Base-by-base conservation (phyloP, 1,140 invertebrate genomes). In the Akabosia matsudoensis region DNA sequence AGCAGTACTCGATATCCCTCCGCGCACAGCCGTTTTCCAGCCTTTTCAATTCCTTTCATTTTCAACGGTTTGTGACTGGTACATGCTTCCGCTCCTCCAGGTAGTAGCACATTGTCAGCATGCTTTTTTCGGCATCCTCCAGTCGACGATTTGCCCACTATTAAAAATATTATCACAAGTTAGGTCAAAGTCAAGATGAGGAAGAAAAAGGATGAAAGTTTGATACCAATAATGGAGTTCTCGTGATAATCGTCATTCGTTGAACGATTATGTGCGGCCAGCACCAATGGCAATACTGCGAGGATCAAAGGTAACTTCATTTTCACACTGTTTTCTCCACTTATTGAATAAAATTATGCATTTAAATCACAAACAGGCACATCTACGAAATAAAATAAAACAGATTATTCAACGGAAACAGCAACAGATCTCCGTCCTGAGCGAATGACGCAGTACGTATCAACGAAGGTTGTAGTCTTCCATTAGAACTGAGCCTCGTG, bases 61-160 rank as follows among this genome's bases (percentile, higher is more conserved):
- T 72, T 72, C 24, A 72, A 45, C 3, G 70, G 70, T 45, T 72
- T 72, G n/a, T 72, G 33, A 51, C 33, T 51, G 1, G 34, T 22
- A 72, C 70, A 72, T 34, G 70, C 70, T 37, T 51, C 33, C 1
- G 70, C 70, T 3, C 33, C 37, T 4, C 70, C 70, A n/a, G 26
- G 37, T 3, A 72, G 24, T 22, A 16, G 24, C 7, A 3, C 2
- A 22, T 72, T 72, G 7, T 72, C 70, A 22, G 37, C 18, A 45
- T 34, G 70, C 24, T 22, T 72, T 22, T 34, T 72, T 26, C 70
- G 30, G 45, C 70, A 72, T 72, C 70, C 70, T 22, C 37, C 37
- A 14, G 28, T n/a, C 3, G 37, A 37, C 34, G 70, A 72, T n/a
- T 16, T 56, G 54, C 54, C 37, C 37, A 45, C 18, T 45, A 18